Base-by-base conservation (phyloP, 1,140 invertebrate species). In the Notospermus geniculatus region DNA sequence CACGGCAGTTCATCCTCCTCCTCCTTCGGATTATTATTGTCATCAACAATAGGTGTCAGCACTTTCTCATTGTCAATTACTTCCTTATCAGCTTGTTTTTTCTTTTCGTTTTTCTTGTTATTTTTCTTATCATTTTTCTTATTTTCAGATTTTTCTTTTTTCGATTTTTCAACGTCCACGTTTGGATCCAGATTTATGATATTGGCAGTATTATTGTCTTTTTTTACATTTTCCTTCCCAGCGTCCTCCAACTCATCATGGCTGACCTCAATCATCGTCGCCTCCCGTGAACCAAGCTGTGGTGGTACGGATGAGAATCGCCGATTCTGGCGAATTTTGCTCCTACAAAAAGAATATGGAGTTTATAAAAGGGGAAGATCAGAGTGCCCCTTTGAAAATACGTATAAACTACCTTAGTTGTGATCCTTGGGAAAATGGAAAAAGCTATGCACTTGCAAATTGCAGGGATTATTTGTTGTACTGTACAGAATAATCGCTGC, bases 211-310 rank as follows among this genome's bases (percentile, higher is more conserved):
- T 62, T 57, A 5, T 57, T 52, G 39, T 9, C 27, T 41, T 52
- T 25, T 15, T 52, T 36, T 1, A 32, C 39, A 23, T 57, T 57
- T 50, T 50, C 41, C 27, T 23, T 57, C 43, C 57, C 58, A 27
- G 55, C 56, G 29, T 71, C 63, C 54, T 59, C 59, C 29, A 66
- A 62, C 15, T 65, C 62, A 59, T 67, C 61, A 23, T 68, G 32
- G 15, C 15, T 36, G 32, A 36, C 15, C 15, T 36, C 32, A 15
- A 19, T 22, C 46, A 52, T 52, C 46, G 19, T 27, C n/a, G 5
- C 46, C n/a, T 52, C 46, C 25, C 25, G 4, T 52, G 19, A 19
- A 22, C 4, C n/a, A 9, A 22, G 19, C n/a, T n/a, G 25, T 5
- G 19, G 19, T 5, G 19, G 25, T n/a, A 19, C 25, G 9, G 25